Conservation (phyloP, 2,113 vertebrate species). For the Sceloporus undulatus region DNA sequence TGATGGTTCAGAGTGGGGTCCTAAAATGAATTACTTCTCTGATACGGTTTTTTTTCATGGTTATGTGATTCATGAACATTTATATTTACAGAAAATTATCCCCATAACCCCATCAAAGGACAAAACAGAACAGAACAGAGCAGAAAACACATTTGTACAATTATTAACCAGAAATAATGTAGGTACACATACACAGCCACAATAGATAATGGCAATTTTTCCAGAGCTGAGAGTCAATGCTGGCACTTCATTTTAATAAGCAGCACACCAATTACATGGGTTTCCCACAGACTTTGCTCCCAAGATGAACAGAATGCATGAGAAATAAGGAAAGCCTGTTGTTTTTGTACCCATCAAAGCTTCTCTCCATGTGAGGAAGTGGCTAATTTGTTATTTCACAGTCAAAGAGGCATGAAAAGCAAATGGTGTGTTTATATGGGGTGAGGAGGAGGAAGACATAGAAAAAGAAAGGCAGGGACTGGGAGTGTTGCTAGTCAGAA, state of each 20-base stretch:
- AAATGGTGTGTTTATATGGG: constrained; percentile 52
- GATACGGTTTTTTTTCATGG: constrained; percentile 44
- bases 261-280: constrained; percentile 36
- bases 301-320: constrained; percentile 64
- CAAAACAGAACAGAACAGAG: constrained; percentile 45
- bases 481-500: not conserved
- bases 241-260: constrained; percentile 46
- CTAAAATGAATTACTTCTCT: constrained; percentile 14
- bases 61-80: constrained; percentile 41
- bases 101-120: constrained; percentile 34
- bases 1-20: not conserved
- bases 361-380: constrained; percentile 73
- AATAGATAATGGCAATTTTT: rapidly evolving
- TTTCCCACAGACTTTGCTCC: constrained; percentile 72
- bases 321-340: constrained; percentile 72
- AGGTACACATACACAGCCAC: constrained; percentile 28
- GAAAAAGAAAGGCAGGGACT: not conserved
- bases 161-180: not conserved
- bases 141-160: constrained; percentile 40
- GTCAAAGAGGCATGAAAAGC: constrained; percentile 75
- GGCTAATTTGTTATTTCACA: constrained; percentile 82
- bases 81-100: not conserved
- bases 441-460: not conserved
- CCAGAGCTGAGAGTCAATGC: constrained; percentile 26
- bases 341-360: constrained; percentile 73